Evolutionary conservation across 2,113 vertebrate species (phyloP), one percentile per base, ranked within the genome.

Genomic region (Chloroceryle aenea): DNA sequence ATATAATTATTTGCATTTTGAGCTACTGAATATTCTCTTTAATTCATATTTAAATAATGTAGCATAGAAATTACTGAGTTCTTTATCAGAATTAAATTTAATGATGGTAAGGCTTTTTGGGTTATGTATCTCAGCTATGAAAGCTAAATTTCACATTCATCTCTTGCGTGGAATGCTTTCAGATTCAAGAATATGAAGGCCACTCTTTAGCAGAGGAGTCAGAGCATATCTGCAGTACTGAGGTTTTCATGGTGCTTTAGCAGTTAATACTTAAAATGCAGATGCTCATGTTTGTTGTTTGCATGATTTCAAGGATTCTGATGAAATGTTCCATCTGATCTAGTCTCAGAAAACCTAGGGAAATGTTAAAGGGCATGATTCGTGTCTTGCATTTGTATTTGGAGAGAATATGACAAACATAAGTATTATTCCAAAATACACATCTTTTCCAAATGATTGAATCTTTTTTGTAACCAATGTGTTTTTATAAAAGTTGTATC

Each of bases 241-340:
- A 88, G 42, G 12, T 64, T 93, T 95, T 90, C 67, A 58, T n/a
- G 50, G 86, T 89, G 26, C 67, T 95, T 93, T 90, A 93, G 82
- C 59, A 90, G 63, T 82, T 94, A 69, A 80, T 64, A 91, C 67
- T 92, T 90, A 96, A 97, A 94, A 94, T 96, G 73, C 80, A 95
- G 64, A 75, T 82, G 76, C 66, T 95, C 16, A 1, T 72, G 52
- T 91, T 92, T 94, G 73, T 84, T 94, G 63, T 74, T 95, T 95
- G 79, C 64, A 66, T 76, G 77, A 62, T 92, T 95, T 91, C 80
- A 93, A 85, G 66, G 75, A 58, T 96, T 84, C 48, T 91, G 84
- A 91, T 94, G 69, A 96, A 88, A 77, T 74, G 53, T 93, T 94
- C 84, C 55, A 83, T 90, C 82, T 95, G 77, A 95, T 81, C 73